Base-by-base conservation (phyloP, 1,140 invertebrate species). In the Ips nitidus region DNA sequence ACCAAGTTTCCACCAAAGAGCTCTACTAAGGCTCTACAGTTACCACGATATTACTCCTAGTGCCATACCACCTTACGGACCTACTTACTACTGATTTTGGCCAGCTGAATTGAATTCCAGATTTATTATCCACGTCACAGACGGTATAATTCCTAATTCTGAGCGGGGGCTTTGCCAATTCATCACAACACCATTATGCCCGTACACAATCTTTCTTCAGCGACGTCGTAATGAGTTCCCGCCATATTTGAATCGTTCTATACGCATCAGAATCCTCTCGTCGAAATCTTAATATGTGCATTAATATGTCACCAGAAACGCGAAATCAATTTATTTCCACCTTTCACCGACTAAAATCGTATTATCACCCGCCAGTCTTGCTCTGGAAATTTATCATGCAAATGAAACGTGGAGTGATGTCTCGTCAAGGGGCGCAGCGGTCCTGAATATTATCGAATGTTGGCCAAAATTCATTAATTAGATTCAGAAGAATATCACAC, bases 311-410 rank as follows among this genome's bases (percentile, higher is more conserved):
- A 78, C 77, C 75, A 73, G 77, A 74, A 78, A 75, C 74, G 77
- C 73, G 74, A 78, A 79, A 79, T 79, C 78, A 79, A 79, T 79
- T 79, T 79, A 79, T 79, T 77, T 77, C 69, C 76, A 77, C 76
- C 76, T 78, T 79, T 76, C 75, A 77, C 53, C 60, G 66, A 52
- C 62, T 70, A 72, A 78, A 76, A 78, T 78, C 77, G 75, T 73
- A 79, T 79, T 78, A 78, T 79, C 73, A 77, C 73, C 76, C 73
- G 45, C 72, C 58, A 74, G 72, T 75, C 73, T 69, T 74, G 60
- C 22, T 22, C 63, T 73, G 67, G 74, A 73, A 77, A 79, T 79
- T 78, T 78, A 79, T 79, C 77, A 79, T 77, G 76, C 74, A 79
- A 78, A 78, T 79, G 76, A 78, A 77, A 63, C 45, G 52, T 70